Evolutionary conservation across 2,888 invertebrate species (phyloP).

Genomic region (Acrobasis suavella): DNA sequence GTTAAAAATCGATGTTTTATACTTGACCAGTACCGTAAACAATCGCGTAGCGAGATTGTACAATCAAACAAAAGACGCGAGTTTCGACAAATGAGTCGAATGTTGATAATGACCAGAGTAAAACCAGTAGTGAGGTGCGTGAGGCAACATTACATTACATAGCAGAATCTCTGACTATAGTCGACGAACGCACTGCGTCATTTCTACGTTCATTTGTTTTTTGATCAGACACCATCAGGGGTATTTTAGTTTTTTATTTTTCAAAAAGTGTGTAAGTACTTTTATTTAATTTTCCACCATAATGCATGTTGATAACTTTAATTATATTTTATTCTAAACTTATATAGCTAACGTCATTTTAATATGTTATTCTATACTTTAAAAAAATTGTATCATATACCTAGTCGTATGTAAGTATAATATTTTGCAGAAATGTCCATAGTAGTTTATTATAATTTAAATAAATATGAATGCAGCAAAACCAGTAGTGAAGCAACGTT

Average conservation of each 20-base stretch:
- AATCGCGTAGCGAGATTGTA: slow-evolving; percentile 5
- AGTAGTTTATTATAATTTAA: too few relatives aligned
- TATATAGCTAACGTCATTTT: too few relatives aligned
- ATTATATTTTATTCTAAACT: too few relatives aligned
- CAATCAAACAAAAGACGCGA: slow-evolving; percentile 40
- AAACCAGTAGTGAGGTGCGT: slow-evolving; percentile 73
- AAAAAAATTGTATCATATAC: too few relatives aligned
- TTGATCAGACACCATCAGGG: too few relatives aligned
- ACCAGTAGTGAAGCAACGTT: slow-evolving; percentile 57
- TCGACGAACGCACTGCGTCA: neutral
- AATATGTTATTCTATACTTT: too few relatives aligned
- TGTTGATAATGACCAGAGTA: slow-evolving; percentile 72
- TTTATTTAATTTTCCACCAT: too few relatives aligned
- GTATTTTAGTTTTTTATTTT: too few relatives aligned
- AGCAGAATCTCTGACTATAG: slow-evolving; percentile 41
- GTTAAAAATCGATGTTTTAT: slow-evolving; percentile 11
- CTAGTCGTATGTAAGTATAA: too few relatives aligned
- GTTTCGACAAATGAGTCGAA: slow-evolving; percentile 64
- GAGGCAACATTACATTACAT: slow-evolving; percentile 68
- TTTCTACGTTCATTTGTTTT: neutral
- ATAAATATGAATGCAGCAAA: slow-evolving; percentile 49
- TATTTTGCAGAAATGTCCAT: too few relatives aligned
- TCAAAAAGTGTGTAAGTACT: too few relatives aligned
- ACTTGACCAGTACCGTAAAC: slow-evolving; percentile 2
- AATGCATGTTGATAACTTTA: too few relatives aligned